These are phyloP conservation scores for Gastrophryne carolinensis DNA, from an alignment of 2,797 vertebrate genomes.

Conservation along the genomic window DNA sequence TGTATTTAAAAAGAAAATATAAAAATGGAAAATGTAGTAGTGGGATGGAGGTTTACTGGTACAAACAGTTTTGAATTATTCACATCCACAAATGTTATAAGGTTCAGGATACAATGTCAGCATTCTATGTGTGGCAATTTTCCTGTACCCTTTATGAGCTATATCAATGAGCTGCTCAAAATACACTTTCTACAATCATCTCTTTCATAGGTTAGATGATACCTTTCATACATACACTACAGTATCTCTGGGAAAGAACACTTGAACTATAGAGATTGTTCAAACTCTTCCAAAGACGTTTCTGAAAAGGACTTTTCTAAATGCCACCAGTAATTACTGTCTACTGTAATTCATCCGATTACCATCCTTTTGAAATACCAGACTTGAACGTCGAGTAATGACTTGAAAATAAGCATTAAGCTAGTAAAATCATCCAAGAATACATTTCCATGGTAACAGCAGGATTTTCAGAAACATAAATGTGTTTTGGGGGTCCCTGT, in stretches of 20 bases:
- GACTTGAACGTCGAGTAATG: background rate
- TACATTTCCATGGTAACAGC: constrained; percentile 3
- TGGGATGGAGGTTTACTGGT: no score
- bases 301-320: background rate
- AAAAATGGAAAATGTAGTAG: no score
- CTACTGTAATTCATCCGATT: background rate
- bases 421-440: background rate
- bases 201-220: background rate
- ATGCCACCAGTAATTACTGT: background rate
- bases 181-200: background rate
- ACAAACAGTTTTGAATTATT: no score
- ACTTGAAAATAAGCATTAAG: background rate
- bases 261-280: background rate
- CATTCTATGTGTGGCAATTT: background rate
- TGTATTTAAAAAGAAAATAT: no score
- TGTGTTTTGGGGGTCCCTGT: background rate
- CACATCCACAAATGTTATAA: no score
- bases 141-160: background rate
- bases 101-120: no score
- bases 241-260: background rate
- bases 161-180: background rate
- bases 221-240: background rate
- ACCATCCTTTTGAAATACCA: no score
- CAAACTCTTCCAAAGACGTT: background rate
- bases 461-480: background rate